Conservation (phyloP, 1,140 invertebrate species). For the Drosophila rufa region DNA sequence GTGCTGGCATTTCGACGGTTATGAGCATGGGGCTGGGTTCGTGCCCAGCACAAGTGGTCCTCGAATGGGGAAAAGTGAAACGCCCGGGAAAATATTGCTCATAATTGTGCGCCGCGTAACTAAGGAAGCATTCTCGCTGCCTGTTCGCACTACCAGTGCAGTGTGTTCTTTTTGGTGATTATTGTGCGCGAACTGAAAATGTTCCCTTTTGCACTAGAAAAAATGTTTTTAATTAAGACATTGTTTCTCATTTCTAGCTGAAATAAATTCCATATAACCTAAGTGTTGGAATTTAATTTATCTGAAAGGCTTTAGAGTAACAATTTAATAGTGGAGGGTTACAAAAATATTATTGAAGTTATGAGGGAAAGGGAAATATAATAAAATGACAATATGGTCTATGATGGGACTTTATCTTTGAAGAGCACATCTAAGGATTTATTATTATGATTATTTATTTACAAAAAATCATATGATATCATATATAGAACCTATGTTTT, state of each 20-base stretch:
- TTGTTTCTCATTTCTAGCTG: neutral
- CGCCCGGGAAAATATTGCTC: slow-evolving; percentile 46
- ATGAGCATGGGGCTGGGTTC: slow-evolving; percentile 21
- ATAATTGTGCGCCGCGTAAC: slow-evolving; percentile 59
- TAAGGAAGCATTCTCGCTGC: slow-evolving; percentile 50
- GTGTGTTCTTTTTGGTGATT: slow-evolving; percentile 46
- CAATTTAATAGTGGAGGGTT: too few species aligned
- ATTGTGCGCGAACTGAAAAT: slow-evolving; percentile 14
- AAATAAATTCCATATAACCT: too few species aligned
- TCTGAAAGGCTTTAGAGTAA: too few species aligned
- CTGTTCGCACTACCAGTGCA: slow-evolving; percentile 40
- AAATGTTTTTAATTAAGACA: neutral
- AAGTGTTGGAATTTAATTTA: too few species aligned
- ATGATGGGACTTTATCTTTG: too few species aligned
- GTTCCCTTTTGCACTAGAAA: slow-evolving; percentile 8
- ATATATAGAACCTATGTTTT: neutral
- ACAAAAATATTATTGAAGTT: too few species aligned
- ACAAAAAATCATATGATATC: too few species aligned
- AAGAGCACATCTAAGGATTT: too few species aligned
- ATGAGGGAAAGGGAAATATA: too few species aligned
- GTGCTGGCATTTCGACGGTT: slow-evolving; percentile 34
- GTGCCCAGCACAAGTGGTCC: slow-evolving; percentile 28
- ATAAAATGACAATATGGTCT: too few species aligned
- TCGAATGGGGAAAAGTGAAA: slow-evolving; percentile 28
- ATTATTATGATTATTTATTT: too few species aligned